Base-by-base conservation (phyloP, 2,797 vertebrate species). In the Helostoma temminkii region DNA sequence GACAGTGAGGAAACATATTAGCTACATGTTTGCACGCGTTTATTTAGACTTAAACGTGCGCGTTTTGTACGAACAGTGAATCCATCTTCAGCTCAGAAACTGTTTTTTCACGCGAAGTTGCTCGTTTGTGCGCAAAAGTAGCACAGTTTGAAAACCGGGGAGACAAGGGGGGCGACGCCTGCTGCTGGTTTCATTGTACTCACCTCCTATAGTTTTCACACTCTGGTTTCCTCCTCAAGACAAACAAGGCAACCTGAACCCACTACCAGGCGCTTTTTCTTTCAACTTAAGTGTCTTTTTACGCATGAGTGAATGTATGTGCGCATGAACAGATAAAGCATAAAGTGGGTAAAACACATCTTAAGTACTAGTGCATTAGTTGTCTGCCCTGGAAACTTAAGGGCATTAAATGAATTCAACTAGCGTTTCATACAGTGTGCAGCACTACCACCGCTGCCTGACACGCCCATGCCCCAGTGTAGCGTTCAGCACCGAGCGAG, bases 391-490 rank as follows among this genome's bases (percentile, higher is more conserved):
- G 12, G 12, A 21, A 2, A 9, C 0, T 11, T 16, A 3, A 11
- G 3, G 2, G 3, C 18, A 26, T 39, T 52, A 1, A 57, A 64
- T 62, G 22, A 0, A 60, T 68, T 3, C 25, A 60, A 70, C 37
- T 2, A 1, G 22, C 43, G 48, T 68, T 26, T n/a, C 0, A 25
- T 41, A 34, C n/a, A 41, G 26, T 32, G 61, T 49, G 37, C 22
- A 30, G 53, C 64, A 6, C 21, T n/a, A 37, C 14, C 46, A 5
- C 24, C 42, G n/a, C 68, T 52, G 68, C 76, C 69, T 71, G 91
- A 90, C 90, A 92, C 91, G 86, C 91, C 91, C 90, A 93, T 91
- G 25, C 68, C 73, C 82, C 80, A 78, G 83, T 81, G 81, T 65
- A 64, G 58, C 10, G 26, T 22, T 66, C 60, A 45, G 53, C 65